A percentile compares a stretch with the other conserved stretches of the same genome.
These are phyloP conservation scores for Bombus sibiricus DNA, from an alignment of 1,140 invertebrate genomes.

Conservation along the genomic window DNA sequence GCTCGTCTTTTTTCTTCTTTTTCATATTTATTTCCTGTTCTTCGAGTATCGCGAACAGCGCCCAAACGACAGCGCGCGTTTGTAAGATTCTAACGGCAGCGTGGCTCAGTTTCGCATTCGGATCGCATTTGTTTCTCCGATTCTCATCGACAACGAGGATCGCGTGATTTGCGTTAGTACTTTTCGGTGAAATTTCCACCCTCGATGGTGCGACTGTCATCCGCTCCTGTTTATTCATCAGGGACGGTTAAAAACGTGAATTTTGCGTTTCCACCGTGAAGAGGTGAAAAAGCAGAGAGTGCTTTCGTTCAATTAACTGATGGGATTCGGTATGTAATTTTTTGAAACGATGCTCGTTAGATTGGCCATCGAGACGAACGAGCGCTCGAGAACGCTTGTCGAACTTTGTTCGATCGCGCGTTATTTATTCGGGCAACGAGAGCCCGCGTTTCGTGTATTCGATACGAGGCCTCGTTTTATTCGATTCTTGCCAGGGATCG, in stretches of 20 bases:
- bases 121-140: background rate
- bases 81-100: background rate
- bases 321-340: slow-evolving; percentile 20
- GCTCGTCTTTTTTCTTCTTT: slow-evolving; percentile 16
- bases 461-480: background rate
- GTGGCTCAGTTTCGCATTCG: background rate
- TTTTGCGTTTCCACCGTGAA: background rate
- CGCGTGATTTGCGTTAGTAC: background rate
- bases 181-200: background rate
- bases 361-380: background rate
- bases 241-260: background rate
- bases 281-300: background rate
- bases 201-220: slow-evolving; percentile 14
- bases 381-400: slow-evolving; percentile 5
- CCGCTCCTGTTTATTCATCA: background rate
- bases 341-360: slow-evolving; percentile 20
- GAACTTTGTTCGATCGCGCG: background rate
- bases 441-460: background rate
- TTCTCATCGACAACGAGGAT: background rate
- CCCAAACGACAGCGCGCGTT: background rate
- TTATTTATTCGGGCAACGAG: slow-evolving; percentile 7
- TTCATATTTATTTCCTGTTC: background rate
- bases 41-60: background rate
- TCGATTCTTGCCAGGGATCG: background rate
- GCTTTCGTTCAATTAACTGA: slow-evolving; percentile 10